Evolutionary conservation across 2,888 invertebrate genomes (phyloP).

Genomic region (Sarcophaga variegata): DNA sequence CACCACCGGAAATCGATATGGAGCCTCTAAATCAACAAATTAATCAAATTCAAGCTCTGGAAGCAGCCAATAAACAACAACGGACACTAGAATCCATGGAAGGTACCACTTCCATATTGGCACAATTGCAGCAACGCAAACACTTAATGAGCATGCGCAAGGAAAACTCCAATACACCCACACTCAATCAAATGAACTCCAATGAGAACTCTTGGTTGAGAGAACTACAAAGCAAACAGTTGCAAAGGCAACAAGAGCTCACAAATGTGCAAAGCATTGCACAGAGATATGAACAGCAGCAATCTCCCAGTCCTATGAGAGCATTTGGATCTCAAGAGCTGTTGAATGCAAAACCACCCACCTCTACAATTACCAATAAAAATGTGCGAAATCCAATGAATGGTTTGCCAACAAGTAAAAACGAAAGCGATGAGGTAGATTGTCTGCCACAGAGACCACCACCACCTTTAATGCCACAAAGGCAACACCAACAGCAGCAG

Average conservation of each 20-base stretch:
- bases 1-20: slow-evolving; percentile 87
- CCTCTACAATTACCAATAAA: slow-evolving; percentile 55
- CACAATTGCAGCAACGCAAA: slow-evolving; percentile 86
- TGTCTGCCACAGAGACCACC: slow-evolving; percentile 74
- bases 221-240: slow-evolving; percentile 91
- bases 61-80: slow-evolving; percentile 79
- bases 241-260: slow-evolving; percentile 75
- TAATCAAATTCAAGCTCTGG: slow-evolving; percentile 82
- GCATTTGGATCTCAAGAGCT: slow-evolving; percentile 80
- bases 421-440: slow-evolving; percentile 78
- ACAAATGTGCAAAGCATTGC: slow-evolving; percentile 71
- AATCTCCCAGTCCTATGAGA: slow-evolving; percentile 75
- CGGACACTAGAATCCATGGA: slow-evolving; percentile 80
- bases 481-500: slow-evolving; percentile 40
- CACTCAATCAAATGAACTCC: slow-evolving; percentile 68
- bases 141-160: slow-evolving; percentile 83
- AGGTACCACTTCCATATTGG: slow-evolving; percentile 83
- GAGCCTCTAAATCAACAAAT: slow-evolving; percentile 86
- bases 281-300: slow-evolving; percentile 68
- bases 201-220: slow-evolving; percentile 86
- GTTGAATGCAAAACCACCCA: slow-evolving; percentile 74
- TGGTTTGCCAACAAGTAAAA: slow-evolving; percentile 77
- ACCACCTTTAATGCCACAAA: slow-evolving; percentile 72
- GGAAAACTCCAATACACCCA: slow-evolving; percentile 80
- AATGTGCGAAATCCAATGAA: slow-evolving; percentile 82